Evolutionary conservation across 2,888 invertebrate species (phyloP), one percentile per base, ranked within the genome.

Genomic region (Seladonia tumulorum): DNA sequence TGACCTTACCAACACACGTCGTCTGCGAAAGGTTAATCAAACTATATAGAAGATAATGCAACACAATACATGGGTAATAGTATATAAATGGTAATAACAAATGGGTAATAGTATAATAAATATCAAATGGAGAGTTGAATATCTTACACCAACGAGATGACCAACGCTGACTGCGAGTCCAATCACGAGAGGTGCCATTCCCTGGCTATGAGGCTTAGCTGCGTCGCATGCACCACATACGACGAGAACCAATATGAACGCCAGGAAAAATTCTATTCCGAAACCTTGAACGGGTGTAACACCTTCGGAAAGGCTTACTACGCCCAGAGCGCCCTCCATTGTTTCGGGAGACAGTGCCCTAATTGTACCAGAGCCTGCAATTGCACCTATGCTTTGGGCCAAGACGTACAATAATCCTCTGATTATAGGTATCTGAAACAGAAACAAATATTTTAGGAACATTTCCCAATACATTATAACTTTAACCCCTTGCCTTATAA

Each of bases 191-290:
- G 99, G 98, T 0, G 98, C 98, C 0, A 98, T 97, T 60, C 97
- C 96, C 92, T 97, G 98, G 92, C 97, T 96, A 94, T 98, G 98
- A 10, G 96, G 96, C 85, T 98, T 97, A 91, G 97, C 97, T 0
- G 96, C 96, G 95, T 99, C 99, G 89, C 97, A 97, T 53, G 98
- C 98, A 84, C 98, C 98, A 94, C 98, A 98, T n/a, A 99, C 98
- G 5, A 98, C 98, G 88, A 99, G 96, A 57, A 99, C 97, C 85
- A 99, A 96, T n/a, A 99, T 96, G 93, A 99, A 97, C 70, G 98
- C 98, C 78, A 98, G 96, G 96, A 98, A 97, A 95, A 98, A 98
- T 95, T 99, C 99, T 88, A 99, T 96, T 60, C 98, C 98, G 92
- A 99, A 96, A 8, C 98, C 99, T 95, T 99, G 98, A 1, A 97